Conservation (phyloP, 2,113 vertebrate genomes). For the Origma solitaria region DNA sequence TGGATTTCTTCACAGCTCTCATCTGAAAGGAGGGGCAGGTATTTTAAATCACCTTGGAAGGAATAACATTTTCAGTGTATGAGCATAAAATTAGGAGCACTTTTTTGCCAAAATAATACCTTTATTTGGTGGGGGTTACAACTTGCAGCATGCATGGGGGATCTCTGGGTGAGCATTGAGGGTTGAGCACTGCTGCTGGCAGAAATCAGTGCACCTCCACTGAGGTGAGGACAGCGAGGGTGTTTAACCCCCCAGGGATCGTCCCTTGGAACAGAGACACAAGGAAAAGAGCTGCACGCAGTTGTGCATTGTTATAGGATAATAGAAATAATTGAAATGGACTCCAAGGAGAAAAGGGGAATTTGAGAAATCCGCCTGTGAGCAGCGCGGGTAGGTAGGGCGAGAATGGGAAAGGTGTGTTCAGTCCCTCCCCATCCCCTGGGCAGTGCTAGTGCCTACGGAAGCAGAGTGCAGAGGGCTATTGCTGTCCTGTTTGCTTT, state of each 20-base stretch:
- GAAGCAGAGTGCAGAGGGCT: neutral
- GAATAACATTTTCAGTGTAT: neutral
- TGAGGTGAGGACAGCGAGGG: rapidly evolving
- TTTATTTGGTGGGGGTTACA: neutral
- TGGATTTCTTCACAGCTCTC: neutral
- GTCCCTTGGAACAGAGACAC: neutral
- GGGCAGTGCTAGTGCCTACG: neutral
- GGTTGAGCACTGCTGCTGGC: neutral
- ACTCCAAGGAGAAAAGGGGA: neutral
- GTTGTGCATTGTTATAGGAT: neutral
- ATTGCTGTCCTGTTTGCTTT: neutral
- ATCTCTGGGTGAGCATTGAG: neutral
- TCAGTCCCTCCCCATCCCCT: neutral
- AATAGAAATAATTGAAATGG: neutral
- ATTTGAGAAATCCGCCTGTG: neutral
- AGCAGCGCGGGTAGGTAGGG: rapidly evolving
- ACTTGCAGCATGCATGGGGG: neutral
- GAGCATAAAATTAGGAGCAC: neutral
- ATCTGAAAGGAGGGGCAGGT: neutral
- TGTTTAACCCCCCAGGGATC: neutral
- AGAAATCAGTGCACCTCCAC: neutral
- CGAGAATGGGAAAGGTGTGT: neutral
- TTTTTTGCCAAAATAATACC: neutral
- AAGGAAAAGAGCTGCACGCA: neutral
- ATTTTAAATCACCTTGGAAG: neutral